Base-by-base conservation (phyloP, 2,113 vertebrate species). In the Halichoerus grypus region DNA sequence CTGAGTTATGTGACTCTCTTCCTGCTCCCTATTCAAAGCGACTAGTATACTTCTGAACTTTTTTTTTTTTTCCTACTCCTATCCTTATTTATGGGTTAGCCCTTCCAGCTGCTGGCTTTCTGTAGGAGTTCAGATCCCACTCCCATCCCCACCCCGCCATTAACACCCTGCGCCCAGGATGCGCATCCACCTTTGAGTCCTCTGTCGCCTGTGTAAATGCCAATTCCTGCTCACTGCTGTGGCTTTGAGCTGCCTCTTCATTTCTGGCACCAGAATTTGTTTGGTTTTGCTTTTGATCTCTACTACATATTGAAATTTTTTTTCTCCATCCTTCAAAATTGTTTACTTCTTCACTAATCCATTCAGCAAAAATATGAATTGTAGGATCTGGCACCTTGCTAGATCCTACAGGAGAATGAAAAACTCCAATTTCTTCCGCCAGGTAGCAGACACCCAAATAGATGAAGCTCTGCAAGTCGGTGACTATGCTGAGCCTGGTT, bases 231-330 rank as follows among this genome's bases (percentile, higher is more conserved):
- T 91, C 42, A 3, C 19, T 67, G 19, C 59, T 95, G 18, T 53
- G 49, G 16, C 65, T 91, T 83, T 80, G 61, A 92, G 31, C 55
- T 96, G 19, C 49, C 49, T 90, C 63, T 88, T 82, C 69, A 88
- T 42, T 93, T 91, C 81, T 86, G 67, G 63, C 49, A 83, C 59
- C 65, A 86, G 28, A 85, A 14, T 72, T 15, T 67, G 6, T 33
- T 94, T 71, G 7, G 21, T 91, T 88, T 92, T 55, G n/a, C 88
- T 94, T 81, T 61, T 72, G 51, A 31, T 88, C 61, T 84, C 28
- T 69, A 65, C 8, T 57, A 82, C 36, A 71, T 65, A 61, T 51
- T 65, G 31, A 36, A 79, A n/a, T 49, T 42, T 82, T 42, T 86
- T 49, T 36, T 42, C 26, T 65, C 28, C 26, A 55, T 42, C 77